Evolutionary conservation across 2,888 invertebrate species (phyloP).

Genomic region (Nebria salina): DNA sequence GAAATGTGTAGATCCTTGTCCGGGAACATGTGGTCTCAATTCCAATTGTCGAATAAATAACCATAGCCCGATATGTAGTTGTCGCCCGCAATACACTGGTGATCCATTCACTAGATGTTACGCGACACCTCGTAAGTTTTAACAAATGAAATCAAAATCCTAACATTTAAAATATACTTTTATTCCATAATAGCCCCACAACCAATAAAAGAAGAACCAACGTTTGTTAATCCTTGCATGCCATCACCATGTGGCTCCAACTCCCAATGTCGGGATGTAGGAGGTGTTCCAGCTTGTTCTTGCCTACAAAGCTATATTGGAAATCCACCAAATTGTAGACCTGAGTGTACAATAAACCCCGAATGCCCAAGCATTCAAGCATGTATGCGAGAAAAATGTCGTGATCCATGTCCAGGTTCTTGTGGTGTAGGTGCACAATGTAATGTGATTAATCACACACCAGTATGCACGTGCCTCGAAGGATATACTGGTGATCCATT

Average conservation of each 20-base stretch:
- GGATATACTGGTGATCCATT: constrained; percentile 83
- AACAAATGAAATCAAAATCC: constrained; percentile 24
- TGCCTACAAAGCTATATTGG: constrained; percentile 74
- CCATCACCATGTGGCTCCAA: constrained; percentile 81
- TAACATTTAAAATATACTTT: not conserved
- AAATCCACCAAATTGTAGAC: constrained; percentile 74
- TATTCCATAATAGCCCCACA: constrained; percentile 51
- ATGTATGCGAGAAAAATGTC: constrained; percentile 80
- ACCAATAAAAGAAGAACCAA: constrained; percentile 45
- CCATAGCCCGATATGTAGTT: constrained; percentile 77
- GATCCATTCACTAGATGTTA: constrained; percentile 74
- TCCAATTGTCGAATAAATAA: constrained; percentile 79
- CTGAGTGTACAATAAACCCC: constrained; percentile 77
- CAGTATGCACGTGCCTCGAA: constrained; percentile 77
- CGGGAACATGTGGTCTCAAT: constrained; percentile 75
- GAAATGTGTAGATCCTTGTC: constrained; percentile 78
- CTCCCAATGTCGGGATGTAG: constrained; percentile 72
- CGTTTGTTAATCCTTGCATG: constrained; percentile 69
- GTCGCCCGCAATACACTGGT: constrained; percentile 72
- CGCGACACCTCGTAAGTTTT: constrained; percentile 60
- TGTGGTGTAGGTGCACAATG: constrained; percentile 80
- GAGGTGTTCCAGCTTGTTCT: constrained; percentile 71
- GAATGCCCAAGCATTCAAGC: constrained; percentile 79
- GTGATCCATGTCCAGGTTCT: constrained; percentile 79
- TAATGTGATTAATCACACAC: constrained; percentile 78